Evolutionary conservation across 2,113 vertebrate species (phyloP).

Genomic region (Caretta caretta): DNA sequence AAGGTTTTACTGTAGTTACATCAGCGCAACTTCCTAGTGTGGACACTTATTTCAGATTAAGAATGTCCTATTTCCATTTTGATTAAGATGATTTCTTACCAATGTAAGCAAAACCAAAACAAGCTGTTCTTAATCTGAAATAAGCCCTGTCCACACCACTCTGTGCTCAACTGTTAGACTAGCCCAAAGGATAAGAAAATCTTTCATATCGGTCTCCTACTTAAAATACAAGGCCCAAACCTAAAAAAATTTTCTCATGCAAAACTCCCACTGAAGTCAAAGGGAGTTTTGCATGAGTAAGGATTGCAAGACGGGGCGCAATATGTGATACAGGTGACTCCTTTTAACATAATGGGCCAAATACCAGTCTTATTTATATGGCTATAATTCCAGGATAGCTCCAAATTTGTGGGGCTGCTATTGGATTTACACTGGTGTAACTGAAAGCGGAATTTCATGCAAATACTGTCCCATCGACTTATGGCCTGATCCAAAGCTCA

Average conservation of each 20-base stretch:
- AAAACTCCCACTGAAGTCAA: background rate
- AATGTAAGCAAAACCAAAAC: background rate
- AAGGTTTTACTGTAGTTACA: background rate
- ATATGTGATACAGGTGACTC: slow-evolving; percentile 2
- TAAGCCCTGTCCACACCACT: background rate
- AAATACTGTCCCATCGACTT: slow-evolving; percentile 9
- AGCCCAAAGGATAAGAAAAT: background rate
- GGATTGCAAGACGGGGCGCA: background rate
- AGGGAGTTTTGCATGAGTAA: background rate
- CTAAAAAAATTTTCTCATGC: background rate
- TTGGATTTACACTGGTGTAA: slow-evolving; percentile 9
- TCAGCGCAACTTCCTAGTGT: background rate
- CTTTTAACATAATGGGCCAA: slow-evolving; percentile 34
- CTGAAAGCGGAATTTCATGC: background rate
- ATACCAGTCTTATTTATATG: slow-evolving; percentile 37
- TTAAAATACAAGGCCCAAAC: background rate
- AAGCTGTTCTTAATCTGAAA: background rate
- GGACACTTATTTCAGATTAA: background rate
- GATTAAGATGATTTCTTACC: background rate
- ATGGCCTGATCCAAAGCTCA: background rate
- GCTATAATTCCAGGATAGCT: slow-evolving; percentile 10
- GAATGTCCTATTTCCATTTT: background rate
- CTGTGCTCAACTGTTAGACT: background rate
- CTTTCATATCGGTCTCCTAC: background rate
- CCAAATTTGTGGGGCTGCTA: background rate